phyloP scores from a whole-genome alignment of 2,797 vertebrate species.

The Pampus argenteus region DNA sequence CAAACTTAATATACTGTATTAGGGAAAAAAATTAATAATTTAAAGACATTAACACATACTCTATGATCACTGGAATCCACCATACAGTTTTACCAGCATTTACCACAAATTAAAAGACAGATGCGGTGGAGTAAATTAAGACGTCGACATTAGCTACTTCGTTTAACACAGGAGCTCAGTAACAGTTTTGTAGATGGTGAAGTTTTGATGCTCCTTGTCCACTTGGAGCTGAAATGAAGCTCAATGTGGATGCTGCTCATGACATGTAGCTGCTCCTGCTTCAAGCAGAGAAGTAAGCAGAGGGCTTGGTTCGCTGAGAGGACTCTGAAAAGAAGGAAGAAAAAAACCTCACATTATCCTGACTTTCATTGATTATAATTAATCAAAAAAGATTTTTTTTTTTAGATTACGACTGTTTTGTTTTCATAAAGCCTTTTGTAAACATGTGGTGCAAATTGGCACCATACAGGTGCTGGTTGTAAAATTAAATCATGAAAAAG shows the following conservation, averaged over 20 bases:
- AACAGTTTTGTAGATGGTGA: neutral
- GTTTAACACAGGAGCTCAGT: neutral
- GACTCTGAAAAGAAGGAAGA: conserved; percentile 40
- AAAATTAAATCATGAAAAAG: no score
- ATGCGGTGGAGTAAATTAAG: neutral
- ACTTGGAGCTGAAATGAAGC: neutral
- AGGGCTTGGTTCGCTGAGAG: conserved; percentile 65
- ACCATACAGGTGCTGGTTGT: no score
- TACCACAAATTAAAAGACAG: neutral
- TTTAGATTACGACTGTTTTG: neutral
- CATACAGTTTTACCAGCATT: neutral
- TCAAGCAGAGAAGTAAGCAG: conserved; percentile 91
- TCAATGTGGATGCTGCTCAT: neutral
- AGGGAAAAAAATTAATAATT: conserved; percentile 1
- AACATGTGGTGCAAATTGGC: neutral
- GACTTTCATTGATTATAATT: neutral
- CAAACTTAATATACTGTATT: neutral
- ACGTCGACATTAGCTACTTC: neutral
- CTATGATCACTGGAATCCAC: conserved; percentile 13
- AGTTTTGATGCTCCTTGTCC: neutral
- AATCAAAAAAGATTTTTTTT: neutral
- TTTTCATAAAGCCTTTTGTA: neutral
- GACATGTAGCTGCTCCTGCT: neutral
- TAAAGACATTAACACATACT: conserved; percentile 1
- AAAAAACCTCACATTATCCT: neutral